Base-by-base conservation (phyloP, 2,113 vertebrate genomes). In the Larimichthys crocea region DNA sequence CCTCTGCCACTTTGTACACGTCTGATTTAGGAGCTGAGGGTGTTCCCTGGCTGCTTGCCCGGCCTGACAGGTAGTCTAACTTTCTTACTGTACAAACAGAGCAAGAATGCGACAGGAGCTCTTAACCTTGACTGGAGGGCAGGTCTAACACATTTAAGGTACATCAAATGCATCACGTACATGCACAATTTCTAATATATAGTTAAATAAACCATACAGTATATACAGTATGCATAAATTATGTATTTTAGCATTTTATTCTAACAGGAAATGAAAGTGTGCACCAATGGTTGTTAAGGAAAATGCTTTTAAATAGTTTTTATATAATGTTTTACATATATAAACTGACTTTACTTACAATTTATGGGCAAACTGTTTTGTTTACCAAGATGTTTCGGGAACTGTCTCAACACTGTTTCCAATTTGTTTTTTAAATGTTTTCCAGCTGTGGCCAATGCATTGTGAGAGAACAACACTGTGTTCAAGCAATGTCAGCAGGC, bases 51-150 rank as follows among this genome's bases (percentile, higher is more conserved):
- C 35, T 75, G 74, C 50, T 56, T 55, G 55, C 56, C 26, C 17
- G 26, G 44, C 64, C 61, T 86, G 84, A 88, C 76, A 82, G 71
- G 35, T 72, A 70, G 79, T 35, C 79, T 57, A 66, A 75, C 72
- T 73, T 80, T 75, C 85, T 73, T 73, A 86, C 82, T 81, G 82
- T 55, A 89, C 79, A 91, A 86, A 91, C 66, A 92, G 42, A 82
- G 56, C 48, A 76, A 72, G 87, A 87, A 90, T 82, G 71, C 68
- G 64, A 77, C 77, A 81, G 48, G 35, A 74, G 67, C 4, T 57
- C 70, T 59, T 74, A 60, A 89, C 79, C 4, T 24, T 64, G 53
- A 77, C 67, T 62, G 50, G 50, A 74, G 15, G 17, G 46, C 46
- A 14, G 20, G n/a, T 74, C 53, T 71, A 11, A 68, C 66, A 68